These are phyloP conservation scores for Cnemophilus loriae DNA, from an alignment of 2,113 vertebrate genomes.

Conservation along the genomic window DNA sequence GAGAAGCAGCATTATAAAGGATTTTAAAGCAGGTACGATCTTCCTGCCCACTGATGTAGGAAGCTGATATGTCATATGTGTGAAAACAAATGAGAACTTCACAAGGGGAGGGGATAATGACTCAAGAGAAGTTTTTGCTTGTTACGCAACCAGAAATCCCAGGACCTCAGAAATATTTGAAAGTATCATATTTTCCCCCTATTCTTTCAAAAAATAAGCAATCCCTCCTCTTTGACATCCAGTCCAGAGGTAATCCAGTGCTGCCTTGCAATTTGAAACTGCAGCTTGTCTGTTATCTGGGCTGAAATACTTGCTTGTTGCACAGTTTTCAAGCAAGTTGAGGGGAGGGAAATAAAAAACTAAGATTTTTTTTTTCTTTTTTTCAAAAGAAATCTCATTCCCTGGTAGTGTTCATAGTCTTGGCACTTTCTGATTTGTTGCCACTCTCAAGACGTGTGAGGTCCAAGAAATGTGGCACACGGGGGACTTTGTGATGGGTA, in stretches of 20 bases:
- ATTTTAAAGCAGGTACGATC: background rate
- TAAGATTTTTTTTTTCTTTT: background rate
- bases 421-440: background rate
- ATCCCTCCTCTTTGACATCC: background rate
- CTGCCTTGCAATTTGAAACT: background rate
- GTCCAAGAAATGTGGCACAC: background rate
- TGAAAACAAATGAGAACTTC: conserved; percentile 54
- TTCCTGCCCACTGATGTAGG: conserved; percentile 35
- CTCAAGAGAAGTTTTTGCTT: conserved; percentile 23
- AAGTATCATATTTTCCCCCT: background rate
- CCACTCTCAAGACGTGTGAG: background rate
- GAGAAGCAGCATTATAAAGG: conserved; percentile 15
- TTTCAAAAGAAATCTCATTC: background rate
- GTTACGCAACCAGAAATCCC: conserved; percentile 10
- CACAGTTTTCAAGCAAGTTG: background rate
- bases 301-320: background rate
- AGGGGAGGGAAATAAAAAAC: background rate
- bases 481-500: background rate
- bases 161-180: background rate
- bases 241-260: background rate
- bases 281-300: background rate
- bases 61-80: conserved; percentile 37
- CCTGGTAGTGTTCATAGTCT: background rate
- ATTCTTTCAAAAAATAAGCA: background rate
- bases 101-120: background rate